Percentiles rank a stretch among this genome's conserved stretches.
Conservation (phyloP, 2,888 invertebrate genomes). For the Chrysotoxum bicinctum region DNA sequence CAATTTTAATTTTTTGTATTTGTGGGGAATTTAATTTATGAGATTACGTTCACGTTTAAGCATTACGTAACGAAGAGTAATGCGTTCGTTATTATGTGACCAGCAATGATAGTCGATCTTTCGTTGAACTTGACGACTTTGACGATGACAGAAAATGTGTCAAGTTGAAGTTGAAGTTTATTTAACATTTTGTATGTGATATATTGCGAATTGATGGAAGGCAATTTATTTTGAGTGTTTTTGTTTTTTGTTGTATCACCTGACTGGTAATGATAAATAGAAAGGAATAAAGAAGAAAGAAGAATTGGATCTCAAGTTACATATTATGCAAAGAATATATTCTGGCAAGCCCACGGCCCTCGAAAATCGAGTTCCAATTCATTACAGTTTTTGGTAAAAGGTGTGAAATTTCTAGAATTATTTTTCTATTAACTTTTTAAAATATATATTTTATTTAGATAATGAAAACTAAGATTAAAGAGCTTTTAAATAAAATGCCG, state of each 20-base stretch:
- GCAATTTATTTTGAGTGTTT: background rate
- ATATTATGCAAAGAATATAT: too few relatives aligned
- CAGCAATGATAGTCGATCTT: background rate
- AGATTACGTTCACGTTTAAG: slow-evolving; percentile 2
- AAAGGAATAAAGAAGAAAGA: too few relatives aligned
- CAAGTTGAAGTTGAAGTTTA: slow-evolving; percentile 16
- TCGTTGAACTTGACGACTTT: background rate
- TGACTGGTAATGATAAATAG: background rate
- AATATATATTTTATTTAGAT: too few relatives aligned
- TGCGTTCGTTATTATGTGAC: background rate
- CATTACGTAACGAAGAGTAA: background rate
- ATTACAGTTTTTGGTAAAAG: too few relatives aligned
- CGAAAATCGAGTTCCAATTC: too few relatives aligned
- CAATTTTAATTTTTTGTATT: slow-evolving; percentile 17
- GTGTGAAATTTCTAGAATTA: too few relatives aligned
- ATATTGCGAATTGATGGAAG: background rate
- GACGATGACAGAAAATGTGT: background rate
- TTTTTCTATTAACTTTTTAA: too few relatives aligned
- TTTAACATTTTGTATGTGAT: background rate
- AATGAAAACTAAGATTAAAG: too few relatives aligned
- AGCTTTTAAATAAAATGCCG: too few relatives aligned
- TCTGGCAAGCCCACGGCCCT: too few relatives aligned
- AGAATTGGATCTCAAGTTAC: too few relatives aligned
- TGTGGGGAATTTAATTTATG: slow-evolving; percentile 21
- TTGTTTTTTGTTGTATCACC: background rate